These are phyloP conservation scores for Alouatta palliata DNA, from an alignment of 2,113 vertebrate species.

Conservation along the genomic window DNA sequence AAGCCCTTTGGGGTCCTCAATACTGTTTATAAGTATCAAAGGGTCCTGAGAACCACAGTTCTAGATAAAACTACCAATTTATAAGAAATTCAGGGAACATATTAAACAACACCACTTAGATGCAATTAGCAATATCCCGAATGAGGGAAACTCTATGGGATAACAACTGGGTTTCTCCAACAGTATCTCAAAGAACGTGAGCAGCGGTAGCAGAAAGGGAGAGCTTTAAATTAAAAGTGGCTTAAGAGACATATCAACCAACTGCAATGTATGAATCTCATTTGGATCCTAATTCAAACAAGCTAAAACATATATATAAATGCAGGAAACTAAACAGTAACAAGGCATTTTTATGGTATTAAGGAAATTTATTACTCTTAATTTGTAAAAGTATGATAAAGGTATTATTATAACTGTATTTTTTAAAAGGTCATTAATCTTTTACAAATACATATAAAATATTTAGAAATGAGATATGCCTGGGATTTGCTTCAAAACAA, in stretches of 20 bases:
- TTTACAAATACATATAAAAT: not conserved
- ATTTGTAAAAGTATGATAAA: not conserved
- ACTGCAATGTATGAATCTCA: not conserved
- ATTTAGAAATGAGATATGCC: not conserved
- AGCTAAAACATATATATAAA: not conserved
- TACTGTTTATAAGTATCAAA: not conserved
- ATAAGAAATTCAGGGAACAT: not conserved
- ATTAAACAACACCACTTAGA: not conserved
- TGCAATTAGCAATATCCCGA: not conserved
- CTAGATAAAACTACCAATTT: not conserved
- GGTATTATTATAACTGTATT: not conserved
- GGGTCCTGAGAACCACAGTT: not conserved
- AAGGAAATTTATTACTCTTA: not conserved
- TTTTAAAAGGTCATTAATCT: not conserved
- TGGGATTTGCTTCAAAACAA: constrained; percentile 28
- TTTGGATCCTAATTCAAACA: not conserved
- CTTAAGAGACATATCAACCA: not conserved
- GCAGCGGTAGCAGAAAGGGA: not conserved
- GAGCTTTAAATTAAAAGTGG: not conserved
- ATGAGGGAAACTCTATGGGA: not conserved
- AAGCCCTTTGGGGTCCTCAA: not conserved
- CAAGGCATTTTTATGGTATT: not conserved
- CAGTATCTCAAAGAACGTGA: not conserved
- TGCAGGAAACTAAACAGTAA: not conserved
- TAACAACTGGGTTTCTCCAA: not conserved